Percentiles rank a stretch among this genome's conserved stretches.
phyloP scores from a whole-genome alignment of 2,113 vertebrate species.

The Crotophaga sulcirostris region DNA sequence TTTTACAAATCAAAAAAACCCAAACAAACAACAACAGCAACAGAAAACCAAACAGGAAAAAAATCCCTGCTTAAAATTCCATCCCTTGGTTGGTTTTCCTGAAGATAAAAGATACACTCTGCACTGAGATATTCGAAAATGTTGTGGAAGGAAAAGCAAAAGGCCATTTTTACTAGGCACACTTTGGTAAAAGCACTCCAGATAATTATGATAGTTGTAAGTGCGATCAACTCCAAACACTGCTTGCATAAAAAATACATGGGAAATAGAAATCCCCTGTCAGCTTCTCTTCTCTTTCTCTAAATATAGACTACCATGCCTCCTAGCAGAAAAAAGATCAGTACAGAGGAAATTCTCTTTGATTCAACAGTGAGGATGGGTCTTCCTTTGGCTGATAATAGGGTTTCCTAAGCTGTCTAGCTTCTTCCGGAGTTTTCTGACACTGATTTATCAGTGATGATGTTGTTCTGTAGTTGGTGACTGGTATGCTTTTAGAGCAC shows the following conservation, averaged over 20 bases:
- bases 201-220: conserved; percentile 20
- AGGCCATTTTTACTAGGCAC: conserved; percentile 18
- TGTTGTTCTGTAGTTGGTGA: fast-evolving
- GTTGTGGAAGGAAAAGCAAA: background rate
- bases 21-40: background rate
- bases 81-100: background rate
- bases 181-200: conserved; percentile 32
- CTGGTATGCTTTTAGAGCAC: background rate
- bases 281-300: background rate
- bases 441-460: background rate
- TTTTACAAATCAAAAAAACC: background rate
- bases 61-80: background rate
- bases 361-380: background rate
- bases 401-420: background rate
- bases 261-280: background rate
- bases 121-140: background rate
- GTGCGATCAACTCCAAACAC: background rate
- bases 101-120: conserved; percentile 5
- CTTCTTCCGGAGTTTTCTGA: background rate
- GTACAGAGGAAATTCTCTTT: background rate
- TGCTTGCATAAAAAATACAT: background rate
- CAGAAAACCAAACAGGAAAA: background rate
- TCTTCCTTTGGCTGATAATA: background rate
- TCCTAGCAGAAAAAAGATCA: background rate
- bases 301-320: background rate